Evolutionary conservation across 2,888 invertebrate species (phyloP).

Genomic region (Abscondita cerata): DNA sequence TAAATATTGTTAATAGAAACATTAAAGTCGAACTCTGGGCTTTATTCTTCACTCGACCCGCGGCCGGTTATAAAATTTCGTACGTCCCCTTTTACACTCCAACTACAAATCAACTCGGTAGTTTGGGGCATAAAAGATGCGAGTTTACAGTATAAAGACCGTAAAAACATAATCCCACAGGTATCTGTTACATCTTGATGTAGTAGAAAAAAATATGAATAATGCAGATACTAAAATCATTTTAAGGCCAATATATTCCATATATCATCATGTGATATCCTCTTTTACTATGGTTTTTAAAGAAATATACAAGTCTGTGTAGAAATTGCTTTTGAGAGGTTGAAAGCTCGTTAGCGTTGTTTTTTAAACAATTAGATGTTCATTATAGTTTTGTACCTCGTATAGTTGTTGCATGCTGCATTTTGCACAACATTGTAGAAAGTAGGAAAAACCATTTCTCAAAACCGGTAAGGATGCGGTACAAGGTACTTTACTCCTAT

Average conservation of each 20-base stretch:
- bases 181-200: background rate
- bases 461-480: too few species aligned
- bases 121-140: too few species aligned
- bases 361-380: background rate
- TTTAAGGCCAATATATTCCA: background rate
- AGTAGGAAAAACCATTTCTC: background rate
- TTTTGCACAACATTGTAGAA: background rate
- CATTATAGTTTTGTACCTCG: background rate
- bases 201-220: too few species aligned
- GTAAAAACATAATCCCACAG: background rate
- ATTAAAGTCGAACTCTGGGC: too few species aligned
- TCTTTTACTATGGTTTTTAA: background rate
- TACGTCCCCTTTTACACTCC: too few species aligned
- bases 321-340: background rate
- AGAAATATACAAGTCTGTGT: background rate
- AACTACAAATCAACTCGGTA: too few species aligned
- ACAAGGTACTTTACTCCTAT: too few species aligned
- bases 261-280: background rate
- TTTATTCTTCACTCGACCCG: too few species aligned
- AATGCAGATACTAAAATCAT: background rate
- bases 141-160: too few species aligned
- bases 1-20: too few species aligned
- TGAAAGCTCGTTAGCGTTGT: background rate
- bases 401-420: background rate
- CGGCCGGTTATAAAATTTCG: too few species aligned